Percentiles rank a stretch among this genome's conserved stretches.
phyloP scores from a whole-genome alignment of 2,888 invertebrate genomes.

The Chalcis sispes region DNA sequence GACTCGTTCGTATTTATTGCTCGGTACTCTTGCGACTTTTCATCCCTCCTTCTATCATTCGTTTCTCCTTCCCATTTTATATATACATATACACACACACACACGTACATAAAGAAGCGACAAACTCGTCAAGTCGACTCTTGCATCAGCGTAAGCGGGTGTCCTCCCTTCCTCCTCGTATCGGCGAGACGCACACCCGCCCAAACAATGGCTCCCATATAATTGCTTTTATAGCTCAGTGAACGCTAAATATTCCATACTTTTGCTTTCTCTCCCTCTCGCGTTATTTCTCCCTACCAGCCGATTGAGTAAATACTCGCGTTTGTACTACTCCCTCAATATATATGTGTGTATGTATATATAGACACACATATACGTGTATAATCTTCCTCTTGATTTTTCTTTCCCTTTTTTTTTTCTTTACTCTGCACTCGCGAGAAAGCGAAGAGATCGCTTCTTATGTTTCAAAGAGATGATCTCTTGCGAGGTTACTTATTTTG shows the following conservation, averaged over 20 bases:
- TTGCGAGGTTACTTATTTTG: slow-evolving; percentile 24
- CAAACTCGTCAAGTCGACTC: slow-evolving; percentile 54
- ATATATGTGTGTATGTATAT: too few relatives aligned
- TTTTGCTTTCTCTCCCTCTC: slow-evolving; percentile 66
- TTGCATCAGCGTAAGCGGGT: too few relatives aligned
- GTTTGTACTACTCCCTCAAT: too few relatives aligned
- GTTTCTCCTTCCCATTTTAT: slow-evolving; percentile 55
- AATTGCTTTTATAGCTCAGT: slow-evolving; percentile 76
- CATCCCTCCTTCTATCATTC: slow-evolving; percentile 44
- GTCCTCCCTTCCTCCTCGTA: slow-evolving; percentile 66
- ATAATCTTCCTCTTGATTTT: too few relatives aligned
- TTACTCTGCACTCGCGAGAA: neutral
- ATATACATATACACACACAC: neutral
- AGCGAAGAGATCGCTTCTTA: neutral
- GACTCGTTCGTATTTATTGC: slow-evolving; percentile 73
- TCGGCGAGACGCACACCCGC: slow-evolving; percentile 73
- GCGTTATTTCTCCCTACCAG: slow-evolving; percentile 65
- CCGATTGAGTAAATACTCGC: slow-evolving; percentile 72
- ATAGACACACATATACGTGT: too few relatives aligned
- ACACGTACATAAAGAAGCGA: too few relatives aligned
- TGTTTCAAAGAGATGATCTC: slow-evolving; percentile 22
- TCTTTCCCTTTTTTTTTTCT: neutral
- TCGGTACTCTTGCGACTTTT: slow-evolving; percentile 70
- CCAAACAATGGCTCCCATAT: slow-evolving; percentile 75
- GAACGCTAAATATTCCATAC: slow-evolving; percentile 76